phyloP scores from a whole-genome alignment of 2,113 vertebrate genomes.

The Formicarius rufipectus region DNA sequence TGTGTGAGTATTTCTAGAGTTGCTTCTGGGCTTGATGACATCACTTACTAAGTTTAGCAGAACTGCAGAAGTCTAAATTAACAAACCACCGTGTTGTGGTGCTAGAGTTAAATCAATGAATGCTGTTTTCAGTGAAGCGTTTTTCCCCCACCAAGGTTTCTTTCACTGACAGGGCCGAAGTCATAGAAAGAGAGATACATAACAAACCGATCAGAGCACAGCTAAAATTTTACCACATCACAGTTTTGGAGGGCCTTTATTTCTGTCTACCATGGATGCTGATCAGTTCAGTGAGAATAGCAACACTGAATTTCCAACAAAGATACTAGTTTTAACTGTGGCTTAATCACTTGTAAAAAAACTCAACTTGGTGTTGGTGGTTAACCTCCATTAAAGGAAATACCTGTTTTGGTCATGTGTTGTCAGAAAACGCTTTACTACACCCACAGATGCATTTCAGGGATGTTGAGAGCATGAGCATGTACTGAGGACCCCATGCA shows the following conservation, averaged over 20 bases:
- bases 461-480: background rate
- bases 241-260: background rate
- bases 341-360: background rate
- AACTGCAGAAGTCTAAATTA: constrained; percentile 31
- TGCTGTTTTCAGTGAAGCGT: background rate
- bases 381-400: background rate
- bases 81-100: background rate
- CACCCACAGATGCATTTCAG: background rate
- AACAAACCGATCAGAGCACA: background rate
- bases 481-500: fast-evolving
- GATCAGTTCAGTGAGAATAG: background rate
- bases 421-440: background rate
- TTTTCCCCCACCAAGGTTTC: background rate
- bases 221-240: background rate
- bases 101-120: background rate
- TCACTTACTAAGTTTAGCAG: constrained; percentile 34
- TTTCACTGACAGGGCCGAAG: background rate
- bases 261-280: background rate
- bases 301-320: background rate
- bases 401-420: fast-evolving
- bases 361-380: fast-evolving
- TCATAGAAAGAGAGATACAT: background rate
- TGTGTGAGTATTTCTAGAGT: background rate
- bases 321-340: background rate
- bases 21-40: constrained; percentile 7